Conservation (phyloP, 2,797 vertebrate genomes). For the Macropodus opercularis region DNA sequence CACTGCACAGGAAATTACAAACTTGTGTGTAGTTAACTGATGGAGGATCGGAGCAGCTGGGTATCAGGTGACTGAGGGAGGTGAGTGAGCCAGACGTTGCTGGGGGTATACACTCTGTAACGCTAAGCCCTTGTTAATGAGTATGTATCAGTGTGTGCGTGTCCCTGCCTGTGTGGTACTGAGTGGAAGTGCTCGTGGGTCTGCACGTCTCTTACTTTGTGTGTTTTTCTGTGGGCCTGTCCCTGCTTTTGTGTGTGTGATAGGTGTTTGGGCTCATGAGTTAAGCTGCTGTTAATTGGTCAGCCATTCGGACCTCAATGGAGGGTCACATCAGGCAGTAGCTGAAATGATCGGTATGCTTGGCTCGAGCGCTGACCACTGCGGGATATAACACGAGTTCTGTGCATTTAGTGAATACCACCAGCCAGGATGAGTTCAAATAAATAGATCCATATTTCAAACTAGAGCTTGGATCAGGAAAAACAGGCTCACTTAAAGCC, state of each 20-base stretch:
- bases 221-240: neutral
- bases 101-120: slow-evolving; percentile 63
- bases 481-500: too few relatives aligned
- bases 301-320: slow-evolving; percentile 78
- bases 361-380: slow-evolving; percentile 12
- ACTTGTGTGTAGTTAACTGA: slow-evolving; percentile 40
- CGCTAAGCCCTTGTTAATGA: slow-evolving; percentile 78
- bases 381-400: slow-evolving; percentile 9
- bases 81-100: slow-evolving; percentile 65
- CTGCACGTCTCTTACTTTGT: neutral
- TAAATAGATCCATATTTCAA: neutral
- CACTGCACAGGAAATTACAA: neutral
- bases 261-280: slow-evolving; percentile 50
- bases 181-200: neutral
- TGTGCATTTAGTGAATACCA: neutral
- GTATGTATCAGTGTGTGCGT: slow-evolving; percentile 60
- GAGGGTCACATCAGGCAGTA: slow-evolving; percentile 57
- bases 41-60: slow-evolving; percentile 51
- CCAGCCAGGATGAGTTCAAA: neutral
- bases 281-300: slow-evolving; percentile 82
- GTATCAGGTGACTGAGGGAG: slow-evolving; percentile 77
- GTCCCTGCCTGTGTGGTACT: neutral
- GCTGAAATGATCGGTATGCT: slow-evolving; percentile 61
- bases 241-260: neutral
- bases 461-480: too few relatives aligned